These are phyloP conservation scores for Agrilus planipennis DNA, from an alignment of 1,140 invertebrate species.

Conservation along the genomic window DNA sequence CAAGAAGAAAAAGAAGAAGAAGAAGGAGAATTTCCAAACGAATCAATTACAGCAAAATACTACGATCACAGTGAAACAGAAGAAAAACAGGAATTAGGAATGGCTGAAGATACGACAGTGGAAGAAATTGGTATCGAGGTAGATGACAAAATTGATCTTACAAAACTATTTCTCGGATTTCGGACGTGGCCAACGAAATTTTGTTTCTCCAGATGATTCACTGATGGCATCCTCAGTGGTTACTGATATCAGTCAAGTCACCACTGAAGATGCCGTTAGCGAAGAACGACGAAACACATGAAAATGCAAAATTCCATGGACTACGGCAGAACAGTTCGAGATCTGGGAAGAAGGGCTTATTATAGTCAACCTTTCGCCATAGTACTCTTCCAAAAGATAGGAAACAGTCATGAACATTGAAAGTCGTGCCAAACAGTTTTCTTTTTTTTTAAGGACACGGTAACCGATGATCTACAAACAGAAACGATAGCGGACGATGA, in stretches of 20 bases:
- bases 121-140: not conserved
- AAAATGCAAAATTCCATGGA: no score
- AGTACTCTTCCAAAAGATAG: not conserved
- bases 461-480: not conserved
- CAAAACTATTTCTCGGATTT: not conserved
- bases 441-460: no score
- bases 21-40: constrained; percentile 16
- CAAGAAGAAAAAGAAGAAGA: constrained; percentile 20
- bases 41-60: not conserved
- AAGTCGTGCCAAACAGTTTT: no score
- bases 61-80: not conserved
- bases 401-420: not conserved
- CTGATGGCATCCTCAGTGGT: constrained; percentile 4
- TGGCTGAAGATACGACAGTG: not conserved
- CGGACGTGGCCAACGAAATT: constrained; percentile 1
- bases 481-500: constrained; percentile 21
- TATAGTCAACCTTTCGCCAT: not conserved
- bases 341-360: no score
- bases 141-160: constrained; percentile 3
- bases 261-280: no score
- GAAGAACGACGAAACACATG: no score
- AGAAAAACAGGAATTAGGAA: constrained; percentile 7
- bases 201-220: constrained; percentile 7
- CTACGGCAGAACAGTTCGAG: no score
- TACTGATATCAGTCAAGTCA: no score